A percentile compares a stretch with the other conserved stretches of the same genome.
phyloP scores from a whole-genome alignment of 1,140 invertebrate genomes.

The Choristoneura fumiferana region DNA sequence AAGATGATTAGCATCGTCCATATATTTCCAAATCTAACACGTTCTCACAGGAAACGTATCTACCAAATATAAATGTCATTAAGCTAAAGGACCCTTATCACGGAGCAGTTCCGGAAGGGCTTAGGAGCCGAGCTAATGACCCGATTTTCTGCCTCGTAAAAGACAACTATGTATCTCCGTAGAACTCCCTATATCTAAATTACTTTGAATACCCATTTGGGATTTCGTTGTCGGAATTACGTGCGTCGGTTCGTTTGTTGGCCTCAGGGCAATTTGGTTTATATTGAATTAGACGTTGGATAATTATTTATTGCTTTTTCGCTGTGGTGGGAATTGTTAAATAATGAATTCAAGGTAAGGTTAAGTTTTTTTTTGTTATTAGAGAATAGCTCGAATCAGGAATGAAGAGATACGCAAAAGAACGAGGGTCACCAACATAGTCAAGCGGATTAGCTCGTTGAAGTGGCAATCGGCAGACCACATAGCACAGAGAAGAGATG shows the following conservation, averaged over 20 bases:
- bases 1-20: neutral
- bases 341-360: no score
- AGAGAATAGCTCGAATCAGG: no score
- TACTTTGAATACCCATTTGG: slow-evolving; percentile 14
- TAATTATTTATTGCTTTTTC: no score
- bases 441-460: no score
- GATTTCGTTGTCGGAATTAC: slow-evolving; percentile 15
- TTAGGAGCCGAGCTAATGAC: slow-evolving; percentile 2
- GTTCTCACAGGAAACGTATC: slow-evolving; percentile 1
- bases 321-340: no score
- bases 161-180: slow-evolving; percentile 16
- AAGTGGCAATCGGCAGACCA: no score
- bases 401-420: no score
- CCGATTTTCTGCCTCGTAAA: slow-evolving; percentile 12
- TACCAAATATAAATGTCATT: slow-evolving; percentile 18
- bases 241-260: slow-evolving; percentile 6
- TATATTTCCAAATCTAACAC: neutral
- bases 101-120: neutral
- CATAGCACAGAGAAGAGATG: no score
- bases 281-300: neutral
- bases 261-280: slow-evolving; percentile 1
- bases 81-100: slow-evolving; percentile 15
- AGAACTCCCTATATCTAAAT: slow-evolving; percentile 10
- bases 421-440: no score
- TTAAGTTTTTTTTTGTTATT: no score